Percentiles rank a stretch among this genome's conserved stretches.
phyloP scores from a whole-genome alignment of 2,113 vertebrate genomes.

The Dromas ardeola region DNA sequence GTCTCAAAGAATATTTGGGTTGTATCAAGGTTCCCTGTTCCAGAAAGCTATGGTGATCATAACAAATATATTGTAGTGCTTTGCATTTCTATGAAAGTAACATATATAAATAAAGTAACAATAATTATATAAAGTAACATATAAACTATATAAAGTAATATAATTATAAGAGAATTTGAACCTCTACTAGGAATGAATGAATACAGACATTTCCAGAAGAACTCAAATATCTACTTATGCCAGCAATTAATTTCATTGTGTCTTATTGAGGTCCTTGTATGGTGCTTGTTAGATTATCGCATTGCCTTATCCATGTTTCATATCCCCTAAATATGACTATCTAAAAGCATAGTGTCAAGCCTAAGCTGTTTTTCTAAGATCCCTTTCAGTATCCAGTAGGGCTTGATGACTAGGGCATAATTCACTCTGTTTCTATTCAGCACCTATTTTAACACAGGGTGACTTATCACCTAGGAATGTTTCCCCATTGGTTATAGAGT shows the following conservation, averaged over 20 bases:
- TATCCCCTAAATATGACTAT: not conserved
- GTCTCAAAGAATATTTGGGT: not conserved
- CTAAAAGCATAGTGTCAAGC: not conserved
- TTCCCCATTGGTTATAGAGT: not conserved
- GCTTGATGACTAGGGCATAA: not conserved
- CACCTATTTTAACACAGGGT: not conserved
- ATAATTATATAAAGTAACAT: not conserved
- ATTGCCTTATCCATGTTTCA: not conserved
- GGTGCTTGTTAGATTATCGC: not conserved
- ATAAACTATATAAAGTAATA: not conserved
- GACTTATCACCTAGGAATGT: not conserved
- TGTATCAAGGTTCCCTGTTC: fast-evolving
- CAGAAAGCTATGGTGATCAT: not conserved
- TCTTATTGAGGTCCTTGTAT: not conserved
- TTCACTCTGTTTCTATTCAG: not conserved
- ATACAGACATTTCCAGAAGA: not conserved
- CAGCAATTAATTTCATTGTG: not conserved
- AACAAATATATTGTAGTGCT: not conserved
- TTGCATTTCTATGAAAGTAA: not conserved
- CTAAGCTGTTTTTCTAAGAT: not conserved
- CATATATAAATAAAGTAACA: not conserved
- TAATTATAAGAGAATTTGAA: not conserved
- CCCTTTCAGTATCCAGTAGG: not conserved
- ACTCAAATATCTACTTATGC: not conserved
- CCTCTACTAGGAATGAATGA: not conserved